These are phyloP conservation scores for Bothrops jararaca DNA, from an alignment of 2,113 vertebrate species.

Conservation along the genomic window DNA sequence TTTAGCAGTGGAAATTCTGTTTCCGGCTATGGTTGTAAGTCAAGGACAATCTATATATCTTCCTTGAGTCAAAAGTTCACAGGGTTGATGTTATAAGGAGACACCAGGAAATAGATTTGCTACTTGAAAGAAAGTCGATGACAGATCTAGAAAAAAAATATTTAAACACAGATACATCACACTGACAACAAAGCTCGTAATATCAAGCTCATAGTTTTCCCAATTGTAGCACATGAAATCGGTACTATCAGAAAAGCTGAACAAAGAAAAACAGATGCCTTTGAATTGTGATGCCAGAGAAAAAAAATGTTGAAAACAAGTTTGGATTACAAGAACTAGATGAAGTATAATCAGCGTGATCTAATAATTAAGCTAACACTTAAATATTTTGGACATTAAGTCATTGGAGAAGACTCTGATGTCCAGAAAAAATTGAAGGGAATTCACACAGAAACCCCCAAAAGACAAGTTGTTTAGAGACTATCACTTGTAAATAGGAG, in stretches of 20 bases:
- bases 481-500: not conserved
- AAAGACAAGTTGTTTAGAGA: not conserved
- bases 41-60: not conserved
- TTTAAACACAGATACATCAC: not conserved
- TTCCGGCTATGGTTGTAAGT: not conserved
- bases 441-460: not conserved
- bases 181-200: not conserved
- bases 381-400: not conserved
- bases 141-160: not conserved
- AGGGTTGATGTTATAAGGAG: not conserved
- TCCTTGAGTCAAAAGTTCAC: not conserved
- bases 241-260: not conserved
- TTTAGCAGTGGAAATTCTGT: not conserved
- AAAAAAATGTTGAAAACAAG: not conserved
- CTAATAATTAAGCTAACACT: not conserved
- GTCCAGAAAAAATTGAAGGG: not conserved
- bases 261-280: not conserved
- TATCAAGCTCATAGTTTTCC: not conserved
- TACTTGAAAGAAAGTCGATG: not conserved
- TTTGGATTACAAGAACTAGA: not conserved
- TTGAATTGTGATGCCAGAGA: not conserved
- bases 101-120: not conserved
- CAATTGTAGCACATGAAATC: not conserved
- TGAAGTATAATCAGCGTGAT: not conserved
- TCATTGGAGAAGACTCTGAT: not conserved